A percentile compares a stretch with the other conserved stretches of the same genome.
phyloP scores from a whole-genome alignment of 1,140 invertebrate species.

The Plutomurus gul region DNA sequence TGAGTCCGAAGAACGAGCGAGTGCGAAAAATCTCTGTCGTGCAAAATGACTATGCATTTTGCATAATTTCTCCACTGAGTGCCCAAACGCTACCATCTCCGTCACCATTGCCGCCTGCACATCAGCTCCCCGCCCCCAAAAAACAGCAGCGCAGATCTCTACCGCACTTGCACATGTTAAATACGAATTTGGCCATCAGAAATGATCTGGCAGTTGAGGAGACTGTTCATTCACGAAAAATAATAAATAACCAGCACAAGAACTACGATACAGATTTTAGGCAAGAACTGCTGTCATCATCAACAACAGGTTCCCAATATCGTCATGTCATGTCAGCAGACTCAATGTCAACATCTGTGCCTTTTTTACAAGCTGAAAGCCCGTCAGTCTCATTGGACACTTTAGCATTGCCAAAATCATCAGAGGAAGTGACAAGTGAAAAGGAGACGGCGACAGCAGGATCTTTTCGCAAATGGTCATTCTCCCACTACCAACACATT shows the following conservation, averaged over 20 bases:
- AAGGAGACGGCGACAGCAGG: not conserved
- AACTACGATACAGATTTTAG: no score
- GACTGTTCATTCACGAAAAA: no score
- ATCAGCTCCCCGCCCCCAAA: not conserved
- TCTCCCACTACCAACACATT: slow-evolving; percentile 32
- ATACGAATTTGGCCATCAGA: no score
- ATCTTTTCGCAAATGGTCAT: slow-evolving; percentile 37
- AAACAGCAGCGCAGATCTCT: no score
- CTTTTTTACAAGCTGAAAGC: not conserved
- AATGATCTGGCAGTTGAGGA: no score
- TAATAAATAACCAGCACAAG: no score
- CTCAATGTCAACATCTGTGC: no score
- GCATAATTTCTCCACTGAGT: slow-evolving; percentile 37
- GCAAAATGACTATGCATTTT: slow-evolving; percentile 38
- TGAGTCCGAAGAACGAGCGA: not conserved
- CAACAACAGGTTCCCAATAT: no score
- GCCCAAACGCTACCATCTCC: not conserved
- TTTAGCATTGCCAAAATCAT: not conserved
- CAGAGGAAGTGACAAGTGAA: not conserved
- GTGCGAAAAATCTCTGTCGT: slow-evolving; percentile 30
- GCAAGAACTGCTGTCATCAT: no score
- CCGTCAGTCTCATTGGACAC: not conserved
- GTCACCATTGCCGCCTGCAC: not conserved
- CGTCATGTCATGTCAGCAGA: no score
- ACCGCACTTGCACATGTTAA: no score